A percentile compares a stretch with the other conserved stretches of the same genome.
Evolutionary conservation across 1,140 invertebrate species (phyloP).

Genomic region (Anoplophora glabripennis): DNA sequence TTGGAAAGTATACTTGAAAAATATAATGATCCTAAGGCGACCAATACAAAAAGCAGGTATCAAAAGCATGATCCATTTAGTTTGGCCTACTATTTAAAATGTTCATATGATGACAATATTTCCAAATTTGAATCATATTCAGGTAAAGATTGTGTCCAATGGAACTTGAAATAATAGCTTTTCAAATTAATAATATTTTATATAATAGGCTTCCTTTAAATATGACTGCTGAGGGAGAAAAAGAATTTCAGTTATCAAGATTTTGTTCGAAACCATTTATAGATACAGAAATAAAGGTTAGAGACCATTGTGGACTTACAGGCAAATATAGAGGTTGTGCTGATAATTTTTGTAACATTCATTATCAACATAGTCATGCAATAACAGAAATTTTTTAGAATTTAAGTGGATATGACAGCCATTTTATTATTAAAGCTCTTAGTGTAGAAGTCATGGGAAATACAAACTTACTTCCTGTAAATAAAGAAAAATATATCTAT

Average conservation of each 20-base stretch:
- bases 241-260: not conserved
- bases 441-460: slow-evolving; percentile 9
- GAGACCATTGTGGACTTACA: slow-evolving; percentile 34
- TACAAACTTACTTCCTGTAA: slow-evolving; percentile 18
- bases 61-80: slow-evolving; percentile 43
- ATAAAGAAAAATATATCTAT: slow-evolving; percentile 26
- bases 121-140: slow-evolving; percentile 35
- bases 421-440: slow-evolving; percentile 21
- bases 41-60: slow-evolving; percentile 12
- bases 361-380: too few species aligned
- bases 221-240: not conserved
- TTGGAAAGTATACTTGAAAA: slow-evolving; percentile 38
- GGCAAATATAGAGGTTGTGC: slow-evolving; percentile 39
- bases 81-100: slow-evolving; percentile 10
- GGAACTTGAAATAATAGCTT: slow-evolving; percentile 21
- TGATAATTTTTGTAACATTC: too few species aligned
- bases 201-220: slow-evolving; percentile 23
- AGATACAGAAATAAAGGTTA: not conserved
- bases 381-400: slow-evolving; percentile 39
- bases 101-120: slow-evolving; percentile 32
- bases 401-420: slow-evolving; percentile 20
- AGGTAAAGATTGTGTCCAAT: slow-evolving; percentile 18
- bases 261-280: slow-evolving; percentile 26
- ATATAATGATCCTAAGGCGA: slow-evolving; percentile 1
- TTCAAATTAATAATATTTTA: slow-evolving; percentile 26